Base-by-base conservation (phyloP, 53 echinoderm and acorn worm species). In the Hippasteria phrygiana region DNA sequence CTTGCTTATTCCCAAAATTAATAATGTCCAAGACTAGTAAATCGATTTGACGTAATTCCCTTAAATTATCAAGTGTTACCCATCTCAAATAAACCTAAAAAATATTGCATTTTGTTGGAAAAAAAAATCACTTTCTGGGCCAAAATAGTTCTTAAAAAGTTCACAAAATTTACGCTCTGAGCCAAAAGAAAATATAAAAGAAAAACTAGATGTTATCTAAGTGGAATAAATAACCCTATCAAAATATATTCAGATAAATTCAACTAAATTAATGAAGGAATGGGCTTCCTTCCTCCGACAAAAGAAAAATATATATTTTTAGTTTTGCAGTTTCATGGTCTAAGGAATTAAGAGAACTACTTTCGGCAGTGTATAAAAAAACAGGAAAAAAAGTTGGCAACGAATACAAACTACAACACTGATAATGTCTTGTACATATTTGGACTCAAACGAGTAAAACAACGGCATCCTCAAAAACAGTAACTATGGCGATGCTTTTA, bases 121-220 rank as follows among this genome's bases (percentile, higher is more conserved):
- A 77, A 51, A 77, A 77, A 47, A 31, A 31, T 24, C 27, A 5
- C 3, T 66, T 66, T 66, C 67, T 66, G 67, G 67, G 67, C 67
- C 67, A 66, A 66, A 66, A 66, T 66, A 66, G 67, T 11, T 66
- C 17, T 8, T 66, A 11, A 5, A 17, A 32, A 66, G 14, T 16
- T 32, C 35, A 7, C 1, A 12, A 45, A 5, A 3, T 3, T 2
- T 59, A 59, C 26, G 59, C 3, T 59, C 59, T 59, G 5, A 7
- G 46, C 46, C 5, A 18, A 59, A 59, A 20, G 7, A 59, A 59
- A 59, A 59, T 24, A 59, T 59, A 8, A 59, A 5, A 26, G n/a
- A n/a, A n/a, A n/a, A n/a, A n/a, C n/a, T n/a, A n/a, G n/a, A n/a
- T 51, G 12, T 51, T 51, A 17, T 51, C 20, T 8, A 51, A 17